Conservation (phyloP, 2,888 invertebrate species). For the Pheosia tremula region DNA sequence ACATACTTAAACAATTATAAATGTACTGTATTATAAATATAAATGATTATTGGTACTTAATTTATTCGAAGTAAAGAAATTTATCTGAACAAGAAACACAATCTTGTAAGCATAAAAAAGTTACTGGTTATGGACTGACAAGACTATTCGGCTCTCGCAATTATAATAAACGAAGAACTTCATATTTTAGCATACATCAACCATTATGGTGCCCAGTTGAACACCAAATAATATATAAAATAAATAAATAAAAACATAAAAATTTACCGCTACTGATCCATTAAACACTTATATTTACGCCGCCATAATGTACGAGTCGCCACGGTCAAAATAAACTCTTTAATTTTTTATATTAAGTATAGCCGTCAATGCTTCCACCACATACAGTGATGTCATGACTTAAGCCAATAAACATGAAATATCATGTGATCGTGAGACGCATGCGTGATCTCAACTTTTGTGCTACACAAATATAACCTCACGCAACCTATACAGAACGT, state of each 20-base stretch:
- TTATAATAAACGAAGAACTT: slow-evolving; percentile 29
- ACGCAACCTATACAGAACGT: slow-evolving; percentile 57
- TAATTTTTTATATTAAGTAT: slow-evolving; percentile 71
- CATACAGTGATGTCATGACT: slow-evolving; percentile 80
- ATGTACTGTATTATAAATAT: too few relatives aligned
- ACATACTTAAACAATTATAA: too few relatives aligned
- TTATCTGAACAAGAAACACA: slow-evolving; percentile 14
- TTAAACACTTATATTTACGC: slow-evolving; percentile 55
- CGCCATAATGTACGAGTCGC: slow-evolving; percentile 55
- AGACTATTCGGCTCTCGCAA: slow-evolving; percentile 14
- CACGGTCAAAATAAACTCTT: slow-evolving; percentile 69
- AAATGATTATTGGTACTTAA: too few relatives aligned
- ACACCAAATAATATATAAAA: slow-evolving; percentile 35
- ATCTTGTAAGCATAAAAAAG: slow-evolving; percentile 20
- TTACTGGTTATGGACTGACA: slow-evolving; percentile 22
- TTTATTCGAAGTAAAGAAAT: too few relatives aligned
- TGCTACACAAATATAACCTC: slow-evolving; percentile 66
- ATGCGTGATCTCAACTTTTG: slow-evolving; percentile 65
- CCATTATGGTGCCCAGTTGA: slow-evolving; percentile 36
- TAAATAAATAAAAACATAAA: slow-evolving; percentile 21
- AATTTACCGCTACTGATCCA: slow-evolving; percentile 57
- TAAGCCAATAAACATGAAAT: slow-evolving; percentile 79
- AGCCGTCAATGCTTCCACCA: slow-evolving; percentile 70
- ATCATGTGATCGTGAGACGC: slow-evolving; percentile 70
- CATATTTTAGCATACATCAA: slow-evolving; percentile 31